phyloP scores from a whole-genome alignment of 2,888 invertebrate genomes.

The Junonia oenone region DNA sequence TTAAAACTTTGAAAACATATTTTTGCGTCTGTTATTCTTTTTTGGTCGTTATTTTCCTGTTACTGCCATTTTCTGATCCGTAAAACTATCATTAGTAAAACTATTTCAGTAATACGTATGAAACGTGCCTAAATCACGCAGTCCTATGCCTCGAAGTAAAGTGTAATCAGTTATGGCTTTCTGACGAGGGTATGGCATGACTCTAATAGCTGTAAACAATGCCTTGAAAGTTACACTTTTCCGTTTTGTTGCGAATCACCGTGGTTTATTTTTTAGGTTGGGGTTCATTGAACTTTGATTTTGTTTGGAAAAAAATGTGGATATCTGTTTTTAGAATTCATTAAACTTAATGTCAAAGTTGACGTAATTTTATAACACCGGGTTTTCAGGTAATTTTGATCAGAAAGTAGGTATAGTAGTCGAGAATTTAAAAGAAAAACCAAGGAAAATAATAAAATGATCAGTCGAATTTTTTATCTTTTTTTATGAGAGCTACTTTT shows the following conservation, averaged over 20 bases:
- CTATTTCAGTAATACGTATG: slow-evolving; percentile 3
- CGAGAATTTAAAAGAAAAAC: no score
- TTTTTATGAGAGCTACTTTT: no score
- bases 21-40: no score
- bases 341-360: no score
- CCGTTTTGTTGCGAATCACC: slow-evolving; percentile 1
- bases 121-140: slow-evolving; percentile 6
- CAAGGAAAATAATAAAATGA: no score
- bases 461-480: no score
- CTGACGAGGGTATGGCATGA: slow-evolving; percentile 52
- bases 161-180: slow-evolving; percentile 30
- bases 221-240: slow-evolving; percentile 21
- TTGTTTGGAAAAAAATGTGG: background rate
- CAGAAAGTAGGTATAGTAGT: no score
- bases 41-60: background rate
- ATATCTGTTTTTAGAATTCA: no score
- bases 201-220: slow-evolving; percentile 35
- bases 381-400: no score
- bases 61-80: background rate
- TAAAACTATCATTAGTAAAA: background rate
- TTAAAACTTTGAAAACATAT: no score
- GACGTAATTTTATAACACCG: no score
- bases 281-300: background rate
- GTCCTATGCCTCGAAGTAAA: slow-evolving; percentile 10
- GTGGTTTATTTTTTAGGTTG: background rate